A percentile compares a stretch with the other conserved stretches of the same genome.
These are phyloP conservation scores for Dicaeum eximium DNA, from an alignment of 2,113 vertebrate species.

Conservation along the genomic window DNA sequence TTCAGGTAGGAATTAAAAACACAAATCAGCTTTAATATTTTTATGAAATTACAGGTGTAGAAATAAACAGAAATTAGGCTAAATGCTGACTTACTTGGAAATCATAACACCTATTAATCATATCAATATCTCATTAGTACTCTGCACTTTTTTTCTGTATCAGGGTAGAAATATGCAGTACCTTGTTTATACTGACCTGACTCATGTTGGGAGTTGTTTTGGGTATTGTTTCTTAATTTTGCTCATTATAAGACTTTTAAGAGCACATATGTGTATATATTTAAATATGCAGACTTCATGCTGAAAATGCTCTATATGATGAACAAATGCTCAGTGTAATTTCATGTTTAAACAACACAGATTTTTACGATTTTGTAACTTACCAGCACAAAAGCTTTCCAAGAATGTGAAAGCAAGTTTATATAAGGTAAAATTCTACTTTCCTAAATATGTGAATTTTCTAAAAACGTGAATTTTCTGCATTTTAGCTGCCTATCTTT, in stretches of 20 bases:
- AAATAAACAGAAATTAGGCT: not conserved
- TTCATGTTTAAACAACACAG: not conserved
- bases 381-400: not conserved
- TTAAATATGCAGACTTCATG: not conserved
- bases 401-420: not conserved
- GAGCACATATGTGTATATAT: not conserved
- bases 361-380: not conserved
- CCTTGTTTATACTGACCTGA: not conserved
- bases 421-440: not conserved
- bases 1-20: constrained; percentile 83
- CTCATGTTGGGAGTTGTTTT: not conserved
- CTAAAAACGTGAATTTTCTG: not conserved
- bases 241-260: not conserved
- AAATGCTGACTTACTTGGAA: not conserved
- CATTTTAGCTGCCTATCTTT: not conserved
- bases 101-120: not conserved
- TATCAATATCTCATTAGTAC: not conserved
- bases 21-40: not conserved
- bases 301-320: not conserved
- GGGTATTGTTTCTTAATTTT: not conserved
- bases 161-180: not conserved
- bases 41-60: not conserved
- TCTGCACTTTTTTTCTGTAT: not conserved
- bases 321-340: not conserved
- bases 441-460: not conserved